Conservation (phyloP, 2,113 vertebrate genomes). For the Gymnarchus niloticus region DNA sequence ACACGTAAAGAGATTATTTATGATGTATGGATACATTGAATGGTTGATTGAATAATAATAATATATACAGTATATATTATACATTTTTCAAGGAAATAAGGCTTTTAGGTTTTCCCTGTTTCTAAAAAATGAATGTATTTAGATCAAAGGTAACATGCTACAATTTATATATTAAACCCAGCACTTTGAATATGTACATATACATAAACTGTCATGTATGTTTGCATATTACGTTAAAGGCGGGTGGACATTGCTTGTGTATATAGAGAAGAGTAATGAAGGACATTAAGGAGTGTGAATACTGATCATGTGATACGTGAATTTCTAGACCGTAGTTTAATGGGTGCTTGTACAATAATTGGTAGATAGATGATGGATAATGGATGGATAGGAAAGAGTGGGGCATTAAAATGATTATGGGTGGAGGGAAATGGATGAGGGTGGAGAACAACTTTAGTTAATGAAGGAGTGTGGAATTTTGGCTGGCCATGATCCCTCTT, state of each 20-base stretch:
- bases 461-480: not conserved
- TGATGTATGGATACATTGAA: not conserved
- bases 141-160: not conserved
- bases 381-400: not conserved
- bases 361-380: not conserved
- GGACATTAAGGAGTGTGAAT: not conserved
- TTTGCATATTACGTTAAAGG: not conserved
- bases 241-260: not conserved
- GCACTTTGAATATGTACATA: not conserved
- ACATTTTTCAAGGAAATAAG: no score
- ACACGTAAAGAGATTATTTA: not conserved
- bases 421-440: not conserved
- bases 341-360: not conserved
- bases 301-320: not conserved
- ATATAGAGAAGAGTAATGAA: not conserved
- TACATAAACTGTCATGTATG: not conserved
- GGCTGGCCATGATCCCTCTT: not conserved
- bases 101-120: no score
- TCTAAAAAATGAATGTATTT: no score
- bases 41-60: no score
- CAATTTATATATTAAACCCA: not conserved
- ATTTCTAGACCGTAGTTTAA: not conserved
- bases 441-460: not conserved
- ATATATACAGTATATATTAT: no score
- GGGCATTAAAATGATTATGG: not conserved